phyloP scores from a whole-genome alignment of 1,140 invertebrate species.

The Cherax destructor region DNA sequence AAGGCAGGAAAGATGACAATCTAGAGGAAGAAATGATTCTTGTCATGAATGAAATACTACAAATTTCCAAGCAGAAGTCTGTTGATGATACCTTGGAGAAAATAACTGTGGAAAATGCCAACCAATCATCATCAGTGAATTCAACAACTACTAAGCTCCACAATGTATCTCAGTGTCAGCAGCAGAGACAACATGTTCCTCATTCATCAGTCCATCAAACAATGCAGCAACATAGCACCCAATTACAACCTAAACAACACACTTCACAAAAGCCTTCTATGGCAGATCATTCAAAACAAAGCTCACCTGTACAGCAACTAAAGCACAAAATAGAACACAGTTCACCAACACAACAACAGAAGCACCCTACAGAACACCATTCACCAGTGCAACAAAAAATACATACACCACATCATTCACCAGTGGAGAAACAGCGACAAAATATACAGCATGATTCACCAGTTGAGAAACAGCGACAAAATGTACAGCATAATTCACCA shows the following conservation, averaged over 20 bases:
- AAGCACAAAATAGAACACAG: slow-evolving; percentile 12
- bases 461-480: background rate
- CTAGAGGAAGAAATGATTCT: slow-evolving; percentile 70
- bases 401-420: slow-evolving; percentile 16
- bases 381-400: background rate
- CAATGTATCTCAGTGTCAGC: background rate
- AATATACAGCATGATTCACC: slow-evolving; percentile 16
- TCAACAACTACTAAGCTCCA: slow-evolving; percentile 13
- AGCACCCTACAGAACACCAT: slow-evolving; percentile 22
- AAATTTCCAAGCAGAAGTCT: slow-evolving; percentile 68
- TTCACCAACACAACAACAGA: slow-evolving; percentile 2
- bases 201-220: background rate
- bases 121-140: background rate
- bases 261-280: background rate
- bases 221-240: slow-evolving; percentile 19
- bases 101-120: background rate
- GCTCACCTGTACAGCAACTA: background rate
- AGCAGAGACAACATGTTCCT: background rate
- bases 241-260: slow-evolving; percentile 4
- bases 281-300: slow-evolving; percentile 17
- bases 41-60: slow-evolving; percentile 70
- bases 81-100: slow-evolving; percentile 40
- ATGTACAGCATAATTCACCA: slow-evolving; percentile 20
- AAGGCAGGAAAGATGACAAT: slow-evolving; percentile 56
- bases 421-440: background rate